phyloP scores from a whole-genome alignment of 2,888 invertebrate species.

The Epinotia brunnichana region DNA sequence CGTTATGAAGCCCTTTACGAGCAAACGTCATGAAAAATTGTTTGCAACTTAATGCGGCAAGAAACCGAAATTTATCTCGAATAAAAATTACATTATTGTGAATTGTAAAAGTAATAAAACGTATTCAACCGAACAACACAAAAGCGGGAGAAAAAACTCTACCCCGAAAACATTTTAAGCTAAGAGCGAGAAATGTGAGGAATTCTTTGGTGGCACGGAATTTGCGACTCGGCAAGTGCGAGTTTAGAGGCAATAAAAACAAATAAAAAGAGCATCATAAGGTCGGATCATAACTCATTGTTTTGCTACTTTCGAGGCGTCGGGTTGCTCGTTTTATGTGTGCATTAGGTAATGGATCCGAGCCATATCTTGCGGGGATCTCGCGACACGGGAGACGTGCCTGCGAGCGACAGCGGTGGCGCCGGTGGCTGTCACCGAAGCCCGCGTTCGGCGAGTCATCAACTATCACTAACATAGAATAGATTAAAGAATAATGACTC shows the following conservation, averaged over 20 bases:
- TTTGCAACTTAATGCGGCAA: conserved; percentile 24
- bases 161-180: conserved; percentile 60
- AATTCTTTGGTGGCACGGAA: conserved; percentile 60
- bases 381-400: conserved; percentile 57
- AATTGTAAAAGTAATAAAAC: conserved; percentile 55
- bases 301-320: conserved; percentile 65
- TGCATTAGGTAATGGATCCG: conserved; percentile 78
- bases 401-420: conserved; percentile 44
- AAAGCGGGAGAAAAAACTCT: conserved; percentile 43
- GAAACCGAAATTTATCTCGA: conserved; percentile 38
- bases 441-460: conserved; percentile 21
- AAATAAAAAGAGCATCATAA: conserved; percentile 73
- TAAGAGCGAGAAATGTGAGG: conserved; percentile 54
- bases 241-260: conserved; percentile 74
- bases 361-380: conserved; percentile 64
- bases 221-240: conserved; percentile 63
- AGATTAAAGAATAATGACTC: conserved; percentile 41
- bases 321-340: conserved; percentile 65
- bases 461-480: conserved; percentile 36
- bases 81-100: conserved; percentile 46
- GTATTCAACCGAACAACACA: conserved; percentile 48
- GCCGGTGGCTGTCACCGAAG: conserved; percentile 23
- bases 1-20: background rate
- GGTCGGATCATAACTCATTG: conserved; percentile 76
- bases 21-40: conserved; percentile 27